Percentiles rank a stretch among this genome's conserved stretches.
These are phyloP conservation scores for Rhimphoctona megacephalus DNA, from an alignment of 2,888 invertebrate genomes.

Conservation along the genomic window DNA sequence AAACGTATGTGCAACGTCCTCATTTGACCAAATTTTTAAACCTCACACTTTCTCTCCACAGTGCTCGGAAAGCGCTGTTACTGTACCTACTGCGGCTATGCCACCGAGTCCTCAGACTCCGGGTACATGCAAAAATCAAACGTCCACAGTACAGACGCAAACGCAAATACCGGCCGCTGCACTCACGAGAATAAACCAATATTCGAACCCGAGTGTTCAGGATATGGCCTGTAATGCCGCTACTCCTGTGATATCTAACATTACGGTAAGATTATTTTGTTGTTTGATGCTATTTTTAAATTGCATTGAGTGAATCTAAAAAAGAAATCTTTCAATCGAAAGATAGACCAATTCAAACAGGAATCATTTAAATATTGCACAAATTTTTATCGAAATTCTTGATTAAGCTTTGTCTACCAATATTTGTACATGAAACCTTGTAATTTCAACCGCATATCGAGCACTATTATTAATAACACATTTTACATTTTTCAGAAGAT, in stretches of 20 bases:
- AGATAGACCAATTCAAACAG: too few species aligned
- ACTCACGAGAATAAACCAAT: conserved; percentile 75
- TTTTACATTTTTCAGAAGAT: not conserved
- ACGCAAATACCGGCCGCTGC: conserved; percentile 76
- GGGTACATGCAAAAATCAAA: conserved; percentile 80
- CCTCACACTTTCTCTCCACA: conserved; percentile 51
- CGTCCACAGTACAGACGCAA: conserved; percentile 83
- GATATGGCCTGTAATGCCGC: conserved; percentile 73
- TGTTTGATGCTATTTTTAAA: not conserved
- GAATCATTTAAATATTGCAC: too few species aligned
- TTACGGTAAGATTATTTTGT: conserved; percentile 73
- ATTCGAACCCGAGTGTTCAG: conserved; percentile 75
- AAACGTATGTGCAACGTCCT: not conserved
- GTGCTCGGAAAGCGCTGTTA: conserved; percentile 79
- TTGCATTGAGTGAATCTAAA: too few species aligned
- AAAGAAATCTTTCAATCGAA: too few species aligned
- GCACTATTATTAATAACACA: not conserved
- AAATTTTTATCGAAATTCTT: not conserved
- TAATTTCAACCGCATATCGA: not conserved
- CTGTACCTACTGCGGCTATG: conserved; percentile 74
- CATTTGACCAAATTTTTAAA: not conserved
- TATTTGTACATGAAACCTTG: not conserved
- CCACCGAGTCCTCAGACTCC: conserved; percentile 77
- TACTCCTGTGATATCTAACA: conserved; percentile 75
- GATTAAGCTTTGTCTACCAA: not conserved